phyloP scores from a whole-genome alignment of 1,140 invertebrate genomes.

The Arctopsyche grandis region DNA sequence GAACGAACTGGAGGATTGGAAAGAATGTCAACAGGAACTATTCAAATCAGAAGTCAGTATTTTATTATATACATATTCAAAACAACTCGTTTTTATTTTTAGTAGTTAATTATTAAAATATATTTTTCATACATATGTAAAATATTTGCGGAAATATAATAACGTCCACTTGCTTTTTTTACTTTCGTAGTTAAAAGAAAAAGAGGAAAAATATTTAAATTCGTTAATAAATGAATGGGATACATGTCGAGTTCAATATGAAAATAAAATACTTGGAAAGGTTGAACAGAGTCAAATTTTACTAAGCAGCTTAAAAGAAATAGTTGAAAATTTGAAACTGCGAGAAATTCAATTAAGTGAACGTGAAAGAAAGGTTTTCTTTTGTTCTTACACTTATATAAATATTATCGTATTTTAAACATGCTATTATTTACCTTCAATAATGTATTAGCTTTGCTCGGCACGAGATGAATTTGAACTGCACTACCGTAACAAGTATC shows the following conservation, averaged over 20 bases:
- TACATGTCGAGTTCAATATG: conserved; percentile 14
- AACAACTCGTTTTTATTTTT: background rate
- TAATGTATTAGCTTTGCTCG: background rate
- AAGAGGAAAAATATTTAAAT: conserved; percentile 36
- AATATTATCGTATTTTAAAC: no score
- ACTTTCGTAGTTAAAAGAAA: conserved; percentile 44
- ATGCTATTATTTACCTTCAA: background rate
- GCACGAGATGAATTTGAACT: conserved; percentile 60
- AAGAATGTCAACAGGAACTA: conserved; percentile 65
- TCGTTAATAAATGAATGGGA: conserved; percentile 43
- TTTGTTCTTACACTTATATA: background rate
- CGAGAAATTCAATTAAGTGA: conserved; percentile 23
- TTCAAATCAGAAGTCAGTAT: conserved; percentile 56
- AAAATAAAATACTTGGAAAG: conserved; percentile 12
- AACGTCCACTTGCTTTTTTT: no score
- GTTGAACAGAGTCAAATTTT: conserved; percentile 25
- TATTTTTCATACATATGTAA: no score
- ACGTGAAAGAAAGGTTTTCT: conserved; percentile 14
- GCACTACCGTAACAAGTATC: conserved; percentile 60
- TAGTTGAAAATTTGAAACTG: conserved; percentile 21
- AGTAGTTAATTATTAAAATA: background rate
- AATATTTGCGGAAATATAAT: background rate
- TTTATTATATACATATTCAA: conserved; percentile 14
- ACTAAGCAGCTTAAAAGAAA: conserved; percentile 4
- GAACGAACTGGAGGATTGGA: conserved; percentile 67